Percentiles rank a stretch among this genome's conserved stretches.
These are phyloP conservation scores for Sterna hirundo DNA, from an alignment of 2,113 vertebrate species.

Conservation along the genomic window DNA sequence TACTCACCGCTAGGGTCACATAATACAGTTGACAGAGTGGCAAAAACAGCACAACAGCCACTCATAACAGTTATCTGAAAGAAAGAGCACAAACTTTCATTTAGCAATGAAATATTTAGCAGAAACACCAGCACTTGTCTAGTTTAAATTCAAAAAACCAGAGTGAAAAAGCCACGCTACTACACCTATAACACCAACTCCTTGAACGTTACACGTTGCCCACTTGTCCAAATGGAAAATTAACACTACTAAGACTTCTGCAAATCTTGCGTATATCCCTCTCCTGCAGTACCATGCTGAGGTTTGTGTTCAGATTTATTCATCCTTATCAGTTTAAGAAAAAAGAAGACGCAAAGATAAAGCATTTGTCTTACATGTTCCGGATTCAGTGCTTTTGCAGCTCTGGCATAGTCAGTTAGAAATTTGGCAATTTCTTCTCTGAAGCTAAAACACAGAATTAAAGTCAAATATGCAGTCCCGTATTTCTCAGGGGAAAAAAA, in stretches of 20 bases:
- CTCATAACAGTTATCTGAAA: conserved; percentile 44
- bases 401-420: conserved; percentile 40
- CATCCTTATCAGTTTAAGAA: background rate
- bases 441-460: conserved; percentile 31
- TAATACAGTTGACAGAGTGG: conserved; percentile 22
- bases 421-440: conserved; percentile 54
- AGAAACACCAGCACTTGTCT: background rate
- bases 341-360: background rate
- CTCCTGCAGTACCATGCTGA: background rate
- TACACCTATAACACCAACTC: background rate
- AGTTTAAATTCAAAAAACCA: background rate
- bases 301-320: background rate
- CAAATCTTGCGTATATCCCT: background rate
- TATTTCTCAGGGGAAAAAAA: background rate
- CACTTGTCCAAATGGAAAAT: background rate
- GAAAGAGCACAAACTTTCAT: background rate
- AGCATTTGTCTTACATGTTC: conserved; percentile 19
- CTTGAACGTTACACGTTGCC: background rate
- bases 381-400: background rate
- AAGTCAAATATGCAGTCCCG: background rate
- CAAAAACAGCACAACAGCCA: conserved; percentile 38
- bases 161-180: background rate
- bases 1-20: conserved; percentile 40
- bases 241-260: background rate
- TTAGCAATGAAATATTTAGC: background rate